These are phyloP conservation scores for Tetropium fuscum DNA, from an alignment of 2,888 invertebrate genomes.

Conservation along the genomic window DNA sequence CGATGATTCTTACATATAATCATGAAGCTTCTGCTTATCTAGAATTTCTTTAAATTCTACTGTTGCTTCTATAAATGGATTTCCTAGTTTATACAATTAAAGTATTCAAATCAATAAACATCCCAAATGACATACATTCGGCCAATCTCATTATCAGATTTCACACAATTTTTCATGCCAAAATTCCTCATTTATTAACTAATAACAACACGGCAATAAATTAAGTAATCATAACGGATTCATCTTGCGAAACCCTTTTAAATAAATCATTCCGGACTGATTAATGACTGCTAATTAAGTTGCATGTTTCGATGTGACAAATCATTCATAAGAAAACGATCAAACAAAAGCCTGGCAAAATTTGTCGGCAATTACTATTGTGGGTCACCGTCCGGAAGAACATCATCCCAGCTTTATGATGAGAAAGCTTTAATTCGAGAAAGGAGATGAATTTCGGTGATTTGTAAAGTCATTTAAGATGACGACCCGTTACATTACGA, in stretches of 20 bases:
- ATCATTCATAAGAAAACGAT: constrained; percentile 29
- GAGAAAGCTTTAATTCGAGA: constrained; percentile 29
- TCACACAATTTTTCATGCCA: no score
- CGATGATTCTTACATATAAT: no score
- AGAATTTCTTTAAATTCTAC: no score
- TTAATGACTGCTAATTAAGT: constrained; percentile 25
- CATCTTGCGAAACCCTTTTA: constrained; percentile 7
- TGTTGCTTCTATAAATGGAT: no score
- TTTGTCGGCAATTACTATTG: constrained; percentile 45
- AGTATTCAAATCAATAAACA: no score
- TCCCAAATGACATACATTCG: no score
- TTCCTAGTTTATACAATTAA: no score
- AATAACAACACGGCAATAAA: background rate
- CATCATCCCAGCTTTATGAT: constrained; percentile 46
- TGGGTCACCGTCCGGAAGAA: constrained; percentile 36
- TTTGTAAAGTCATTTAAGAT: constrained; percentile 16
- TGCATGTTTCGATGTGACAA: constrained; percentile 28
- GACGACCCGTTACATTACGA: background rate
- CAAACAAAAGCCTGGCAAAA: constrained; percentile 35
- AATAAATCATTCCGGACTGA: constrained; percentile 12
- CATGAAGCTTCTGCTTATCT: no score
- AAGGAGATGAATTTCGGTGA: constrained; percentile 27
- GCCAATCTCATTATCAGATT: no score
- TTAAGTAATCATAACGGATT: background rate
- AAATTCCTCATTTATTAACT: no score